Percentiles rank a stretch among this genome's conserved stretches.
These are phyloP conservation scores for Dione juno DNA, from an alignment of 2,888 invertebrate species.

Conservation along the genomic window DNA sequence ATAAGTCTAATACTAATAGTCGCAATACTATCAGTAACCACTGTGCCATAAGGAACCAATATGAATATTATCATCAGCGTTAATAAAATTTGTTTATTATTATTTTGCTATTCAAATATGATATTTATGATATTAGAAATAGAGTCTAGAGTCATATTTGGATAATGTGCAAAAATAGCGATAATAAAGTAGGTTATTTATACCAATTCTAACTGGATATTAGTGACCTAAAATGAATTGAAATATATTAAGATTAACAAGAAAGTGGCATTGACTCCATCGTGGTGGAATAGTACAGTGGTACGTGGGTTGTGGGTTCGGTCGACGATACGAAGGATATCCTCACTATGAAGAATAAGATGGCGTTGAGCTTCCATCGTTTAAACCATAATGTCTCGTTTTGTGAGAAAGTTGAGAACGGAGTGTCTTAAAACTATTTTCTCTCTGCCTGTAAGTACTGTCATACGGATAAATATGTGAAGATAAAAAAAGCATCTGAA, in stretches of 20 bases:
- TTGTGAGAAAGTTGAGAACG: too few relatives aligned
- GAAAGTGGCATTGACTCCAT: not conserved
- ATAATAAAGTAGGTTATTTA: conserved; percentile 72
- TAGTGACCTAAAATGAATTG: conserved; percentile 14
- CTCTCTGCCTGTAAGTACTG: too few relatives aligned
- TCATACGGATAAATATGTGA: too few relatives aligned
- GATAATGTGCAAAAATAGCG: conserved; percentile 72
- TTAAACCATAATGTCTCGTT: too few relatives aligned
- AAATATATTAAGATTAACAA: not conserved
- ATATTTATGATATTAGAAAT: not conserved
- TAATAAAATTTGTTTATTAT: conserved; percentile 48
- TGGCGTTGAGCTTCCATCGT: too few relatives aligned
- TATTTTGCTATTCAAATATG: conserved; percentile 18
- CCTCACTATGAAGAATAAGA: too few relatives aligned
- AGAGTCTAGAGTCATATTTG: conserved; percentile 43
- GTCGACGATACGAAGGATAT: too few relatives aligned
- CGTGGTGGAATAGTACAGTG: too few relatives aligned
- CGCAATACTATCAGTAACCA: not conserved
- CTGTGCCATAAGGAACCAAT: not conserved
- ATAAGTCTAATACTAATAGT: not conserved
- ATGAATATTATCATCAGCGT: conserved; percentile 4
- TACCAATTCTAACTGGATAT: conserved; percentile 62
- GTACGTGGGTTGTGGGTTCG: too few relatives aligned
- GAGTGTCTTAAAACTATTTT: too few relatives aligned
- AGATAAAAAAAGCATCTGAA: too few relatives aligned